Percentiles rank a stretch among this genome's conserved stretches.
These are phyloP conservation scores for Salvator merianae DNA, from an alignment of 2,113 vertebrate genomes.

Conservation along the genomic window DNA sequence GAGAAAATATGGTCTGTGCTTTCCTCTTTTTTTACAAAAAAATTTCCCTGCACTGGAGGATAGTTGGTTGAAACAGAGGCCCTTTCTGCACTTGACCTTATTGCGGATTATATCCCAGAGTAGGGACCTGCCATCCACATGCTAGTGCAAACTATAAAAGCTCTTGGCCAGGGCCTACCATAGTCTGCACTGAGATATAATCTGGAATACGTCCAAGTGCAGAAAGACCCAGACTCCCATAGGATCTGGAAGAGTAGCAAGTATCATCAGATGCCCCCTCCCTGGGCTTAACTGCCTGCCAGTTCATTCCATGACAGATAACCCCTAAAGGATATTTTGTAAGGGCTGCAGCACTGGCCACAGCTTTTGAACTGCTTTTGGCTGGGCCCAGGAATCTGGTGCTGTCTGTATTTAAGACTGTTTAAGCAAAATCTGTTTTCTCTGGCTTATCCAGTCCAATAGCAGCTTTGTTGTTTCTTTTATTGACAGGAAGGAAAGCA, in stretches of 20 bases:
- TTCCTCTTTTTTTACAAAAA: too few species aligned
- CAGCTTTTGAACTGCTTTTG: slow-evolving; percentile 37
- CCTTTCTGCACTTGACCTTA: too few species aligned
- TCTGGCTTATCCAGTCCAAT: slow-evolving; percentile 48
- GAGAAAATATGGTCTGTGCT: too few species aligned
- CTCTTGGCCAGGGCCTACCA: too few species aligned
- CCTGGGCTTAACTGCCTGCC: slow-evolving; percentile 25
- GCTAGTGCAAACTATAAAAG: too few species aligned
- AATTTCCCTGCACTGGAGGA: too few species aligned
- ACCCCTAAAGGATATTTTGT: slow-evolving; percentile 37
- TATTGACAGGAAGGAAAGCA: slow-evolving; percentile 40
- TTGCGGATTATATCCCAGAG: too few species aligned
- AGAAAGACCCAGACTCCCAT: not conserved
- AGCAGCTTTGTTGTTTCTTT: slow-evolving; percentile 37
- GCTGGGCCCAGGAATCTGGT: slow-evolving; percentile 12
- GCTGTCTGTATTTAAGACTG: slow-evolving; percentile 46
- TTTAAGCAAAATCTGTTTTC: slow-evolving; percentile 53
- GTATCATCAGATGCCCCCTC: not conserved
- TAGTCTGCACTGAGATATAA: too few species aligned
- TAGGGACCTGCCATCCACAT: too few species aligned
- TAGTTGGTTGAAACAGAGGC: too few species aligned
- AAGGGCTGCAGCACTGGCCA: slow-evolving; percentile 30
- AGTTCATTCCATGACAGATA: not conserved
- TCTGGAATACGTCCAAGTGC: too few species aligned
- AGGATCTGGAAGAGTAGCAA: not conserved